These are phyloP conservation scores for Desmodus rotundus DNA, from an alignment of 2,113 vertebrate genomes.

Conservation along the genomic window DNA sequence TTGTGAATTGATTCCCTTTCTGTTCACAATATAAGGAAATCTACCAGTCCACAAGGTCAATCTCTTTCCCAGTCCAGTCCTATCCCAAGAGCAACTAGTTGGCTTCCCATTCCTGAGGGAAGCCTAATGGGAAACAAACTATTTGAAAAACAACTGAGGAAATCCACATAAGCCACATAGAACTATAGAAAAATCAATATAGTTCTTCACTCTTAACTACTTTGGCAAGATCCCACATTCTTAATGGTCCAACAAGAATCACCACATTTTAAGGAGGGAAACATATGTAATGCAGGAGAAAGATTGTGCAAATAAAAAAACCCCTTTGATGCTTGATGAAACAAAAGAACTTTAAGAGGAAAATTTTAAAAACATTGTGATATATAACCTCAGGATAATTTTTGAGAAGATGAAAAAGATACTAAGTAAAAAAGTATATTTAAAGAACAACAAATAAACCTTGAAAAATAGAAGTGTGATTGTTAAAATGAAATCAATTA, in stretches of 20 bases:
- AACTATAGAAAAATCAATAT: background rate
- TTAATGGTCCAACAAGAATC: background rate
- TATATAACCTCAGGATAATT: background rate
- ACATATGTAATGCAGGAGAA: background rate
- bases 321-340: background rate
- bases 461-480: background rate
- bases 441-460: background rate
- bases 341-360: background rate
- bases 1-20: background rate
- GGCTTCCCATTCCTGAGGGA: background rate
- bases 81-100: background rate
- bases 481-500: background rate
- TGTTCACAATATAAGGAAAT: background rate
- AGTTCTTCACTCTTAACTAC: constrained; percentile 12
- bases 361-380: background rate
- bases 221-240: background rate
- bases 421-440: background rate
- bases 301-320: background rate
- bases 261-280: background rate
- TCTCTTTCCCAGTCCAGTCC: no score
- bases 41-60: background rate
- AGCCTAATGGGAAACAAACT: background rate
- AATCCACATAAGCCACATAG: background rate
- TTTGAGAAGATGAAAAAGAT: background rate
- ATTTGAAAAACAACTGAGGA: background rate